Evolutionary conservation across 2,797 vertebrate species (phyloP).

Genomic region (Crax fasciolata): DNA sequence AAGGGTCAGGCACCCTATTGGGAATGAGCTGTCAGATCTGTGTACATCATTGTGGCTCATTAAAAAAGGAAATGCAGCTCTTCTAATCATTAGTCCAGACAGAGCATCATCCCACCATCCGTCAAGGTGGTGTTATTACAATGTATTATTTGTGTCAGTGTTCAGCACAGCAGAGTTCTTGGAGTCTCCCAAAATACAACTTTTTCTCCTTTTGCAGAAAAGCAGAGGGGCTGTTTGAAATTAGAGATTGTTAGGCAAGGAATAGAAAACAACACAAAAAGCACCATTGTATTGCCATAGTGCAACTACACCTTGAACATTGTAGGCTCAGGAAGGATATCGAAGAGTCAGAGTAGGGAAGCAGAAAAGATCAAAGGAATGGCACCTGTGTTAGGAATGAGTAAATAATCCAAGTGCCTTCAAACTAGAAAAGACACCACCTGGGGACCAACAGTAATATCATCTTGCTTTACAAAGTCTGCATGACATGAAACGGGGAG

Average conservation of each 20-base stretch:
- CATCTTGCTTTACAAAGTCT: background rate
- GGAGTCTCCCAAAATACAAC: background rate
- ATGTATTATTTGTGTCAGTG: constrained; percentile 10
- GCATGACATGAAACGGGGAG: background rate
- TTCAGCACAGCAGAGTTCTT: background rate
- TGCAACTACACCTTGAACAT: background rate
- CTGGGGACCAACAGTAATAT: background rate
- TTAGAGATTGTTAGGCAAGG: background rate
- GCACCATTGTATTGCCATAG: background rate
- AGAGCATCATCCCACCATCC: background rate
- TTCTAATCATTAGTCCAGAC: constrained; percentile 57
- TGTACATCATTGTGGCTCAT: constrained; percentile 45
- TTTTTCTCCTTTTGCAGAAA: background rate
- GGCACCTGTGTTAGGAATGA: background rate
- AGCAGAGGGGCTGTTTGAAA: background rate
- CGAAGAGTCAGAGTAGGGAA: constrained; percentile 13
- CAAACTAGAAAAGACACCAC: background rate
- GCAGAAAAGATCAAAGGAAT: background rate
- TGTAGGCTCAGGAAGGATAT: background rate
- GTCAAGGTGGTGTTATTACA: background rate
- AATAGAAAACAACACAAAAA: background rate
- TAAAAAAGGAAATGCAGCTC: constrained; percentile 35
- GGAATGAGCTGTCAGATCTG: constrained; percentile 57
- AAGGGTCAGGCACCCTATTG: constrained; percentile 23
- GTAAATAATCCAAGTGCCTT: background rate